phyloP scores from a whole-genome alignment of 2,113 vertebrate species.

The Myrmecophaga tridactyla region DNA sequence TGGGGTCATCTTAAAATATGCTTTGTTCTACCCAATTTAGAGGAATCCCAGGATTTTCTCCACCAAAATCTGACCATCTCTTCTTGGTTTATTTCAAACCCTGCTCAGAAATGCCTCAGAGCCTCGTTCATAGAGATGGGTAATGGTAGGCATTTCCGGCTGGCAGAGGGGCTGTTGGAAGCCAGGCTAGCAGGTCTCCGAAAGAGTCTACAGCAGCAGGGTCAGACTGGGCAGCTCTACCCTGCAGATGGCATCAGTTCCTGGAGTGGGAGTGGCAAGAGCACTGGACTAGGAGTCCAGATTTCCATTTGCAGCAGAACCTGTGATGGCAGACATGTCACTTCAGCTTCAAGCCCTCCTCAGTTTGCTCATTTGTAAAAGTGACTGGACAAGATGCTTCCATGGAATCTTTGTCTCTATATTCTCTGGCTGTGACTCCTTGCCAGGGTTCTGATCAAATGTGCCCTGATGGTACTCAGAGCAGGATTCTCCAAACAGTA shows the following conservation, averaged over 20 bases:
- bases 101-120: neutral
- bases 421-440: fast-evolving
- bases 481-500: fast-evolving
- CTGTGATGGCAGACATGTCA: fast-evolving
- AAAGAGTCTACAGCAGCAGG: neutral
- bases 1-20: neutral
- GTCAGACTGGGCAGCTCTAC: neutral
- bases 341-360: no score
- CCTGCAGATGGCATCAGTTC: neutral
- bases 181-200: neutral
- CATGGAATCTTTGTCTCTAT: neutral
- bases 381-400: neutral
- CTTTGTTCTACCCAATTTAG: neutral
- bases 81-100: neutral
- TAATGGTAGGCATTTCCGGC: no score
- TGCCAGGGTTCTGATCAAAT: no score
- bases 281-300: neutral
- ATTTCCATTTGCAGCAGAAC: neutral
- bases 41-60: neutral
- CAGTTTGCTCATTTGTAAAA: neutral
- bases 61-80: neutral
- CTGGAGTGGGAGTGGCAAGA: no score
- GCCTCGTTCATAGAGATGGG: neutral
- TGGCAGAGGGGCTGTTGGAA: neutral
- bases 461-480: fast-evolving